These are phyloP conservation scores for Drosophila pseudoananassae DNA, from an alignment of 1,140 invertebrate genomes.

Conservation along the genomic window DNA sequence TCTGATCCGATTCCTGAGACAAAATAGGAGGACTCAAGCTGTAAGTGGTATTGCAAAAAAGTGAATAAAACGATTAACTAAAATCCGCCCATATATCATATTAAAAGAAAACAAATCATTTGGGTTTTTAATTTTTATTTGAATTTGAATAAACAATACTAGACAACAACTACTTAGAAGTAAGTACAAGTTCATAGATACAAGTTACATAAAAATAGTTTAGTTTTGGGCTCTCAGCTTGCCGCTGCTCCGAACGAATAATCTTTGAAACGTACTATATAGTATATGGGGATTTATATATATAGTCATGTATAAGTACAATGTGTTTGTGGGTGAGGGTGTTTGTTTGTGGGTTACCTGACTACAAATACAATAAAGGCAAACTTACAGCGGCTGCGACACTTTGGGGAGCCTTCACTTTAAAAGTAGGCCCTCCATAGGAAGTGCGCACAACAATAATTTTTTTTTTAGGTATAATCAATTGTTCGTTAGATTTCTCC, in stretches of 20 bases:
- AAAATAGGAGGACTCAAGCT: too few relatives aligned
- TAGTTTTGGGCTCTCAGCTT: slow-evolving; percentile 20
- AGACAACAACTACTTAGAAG: slow-evolving; percentile 78
- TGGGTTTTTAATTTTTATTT: slow-evolving; percentile 57
- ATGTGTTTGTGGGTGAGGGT: slow-evolving; percentile 48
- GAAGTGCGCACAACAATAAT: slow-evolving; percentile 49
- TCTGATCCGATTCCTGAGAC: too few relatives aligned
- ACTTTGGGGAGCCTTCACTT: slow-evolving; percentile 54
- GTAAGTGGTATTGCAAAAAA: too few relatives aligned
- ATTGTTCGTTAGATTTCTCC: slow-evolving; percentile 31
- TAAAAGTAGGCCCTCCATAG: slow-evolving; percentile 53
- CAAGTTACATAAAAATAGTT: slow-evolving; percentile 75
- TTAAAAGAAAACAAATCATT: background rate
- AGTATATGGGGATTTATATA: slow-evolving; percentile 26
- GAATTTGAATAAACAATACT: slow-evolving; percentile 81
- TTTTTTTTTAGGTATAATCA: slow-evolving; percentile 33
- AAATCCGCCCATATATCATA: background rate
- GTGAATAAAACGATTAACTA: too few relatives aligned
- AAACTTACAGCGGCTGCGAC: slow-evolving; percentile 71
- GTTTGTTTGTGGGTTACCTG: slow-evolving; percentile 29
- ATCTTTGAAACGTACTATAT: slow-evolving; percentile 43
- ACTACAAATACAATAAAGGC: slow-evolving; percentile 61
- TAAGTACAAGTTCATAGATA: slow-evolving; percentile 72
- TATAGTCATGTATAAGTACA: slow-evolving; percentile 58
- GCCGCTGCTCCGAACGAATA: slow-evolving; percentile 42